Evolutionary conservation across 2,113 vertebrate species (phyloP).

Genomic region (Scartelaos histophorus): DNA sequence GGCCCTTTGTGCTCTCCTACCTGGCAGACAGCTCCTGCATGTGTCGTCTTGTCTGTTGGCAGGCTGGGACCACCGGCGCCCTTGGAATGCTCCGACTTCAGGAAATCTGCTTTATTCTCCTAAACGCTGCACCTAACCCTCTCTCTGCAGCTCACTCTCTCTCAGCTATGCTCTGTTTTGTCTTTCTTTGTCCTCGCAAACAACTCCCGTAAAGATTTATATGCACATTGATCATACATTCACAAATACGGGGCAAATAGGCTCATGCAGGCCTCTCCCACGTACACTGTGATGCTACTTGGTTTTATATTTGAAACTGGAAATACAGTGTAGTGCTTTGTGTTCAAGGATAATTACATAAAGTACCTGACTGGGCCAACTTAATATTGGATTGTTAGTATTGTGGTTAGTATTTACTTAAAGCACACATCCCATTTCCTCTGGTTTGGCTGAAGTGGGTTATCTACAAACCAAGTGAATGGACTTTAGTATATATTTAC

Average conservation of each 20-base stretch:
- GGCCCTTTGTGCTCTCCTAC: conserved; percentile 85
- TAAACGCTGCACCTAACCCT: conserved; percentile 52
- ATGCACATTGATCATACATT: background rate
- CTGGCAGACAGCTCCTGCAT: conserved; percentile 86
- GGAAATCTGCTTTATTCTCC: conserved; percentile 87
- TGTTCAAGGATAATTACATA: too few relatives aligned
- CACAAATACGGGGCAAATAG: background rate
- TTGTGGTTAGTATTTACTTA: background rate
- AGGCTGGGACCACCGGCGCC: conserved; percentile 82
- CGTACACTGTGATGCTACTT: too few relatives aligned
- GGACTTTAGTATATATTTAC: background rate
- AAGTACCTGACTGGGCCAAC: too few relatives aligned
- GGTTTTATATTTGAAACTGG: too few relatives aligned
- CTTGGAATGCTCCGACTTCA: conserved; percentile 86
- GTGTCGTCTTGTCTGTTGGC: conserved; percentile 87
- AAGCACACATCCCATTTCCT: background rate
- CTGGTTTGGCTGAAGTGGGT: background rate
- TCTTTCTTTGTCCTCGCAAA: background rate
- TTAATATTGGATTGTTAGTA: too few relatives aligned
- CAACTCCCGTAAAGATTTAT: background rate
- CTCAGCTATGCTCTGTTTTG: conserved; percentile 8
- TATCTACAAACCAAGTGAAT: background rate
- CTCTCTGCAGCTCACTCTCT: conserved; percentile 30
- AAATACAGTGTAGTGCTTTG: too few relatives aligned
- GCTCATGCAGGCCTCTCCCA: too few relatives aligned